Percentiles rank a stretch among this genome's conserved stretches.
These are phyloP conservation scores for Rotaria socialis DNA, from an alignment of 2,888 invertebrate species.

Conservation along the genomic window DNA sequence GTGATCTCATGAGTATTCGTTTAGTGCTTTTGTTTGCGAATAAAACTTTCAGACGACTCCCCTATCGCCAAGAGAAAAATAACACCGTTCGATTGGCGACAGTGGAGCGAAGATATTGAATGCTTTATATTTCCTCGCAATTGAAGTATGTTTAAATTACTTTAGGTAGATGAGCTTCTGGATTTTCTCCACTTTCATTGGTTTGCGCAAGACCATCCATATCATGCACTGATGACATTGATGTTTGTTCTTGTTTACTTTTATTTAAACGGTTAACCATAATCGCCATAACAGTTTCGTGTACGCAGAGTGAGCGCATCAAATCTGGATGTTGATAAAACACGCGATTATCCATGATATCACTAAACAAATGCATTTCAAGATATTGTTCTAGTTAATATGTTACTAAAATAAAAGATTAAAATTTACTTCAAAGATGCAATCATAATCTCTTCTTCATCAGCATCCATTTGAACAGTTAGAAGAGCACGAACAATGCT, in stretches of 20 bases:
- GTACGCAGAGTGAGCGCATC: conserved; percentile 87
- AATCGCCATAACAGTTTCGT: conserved; percentile 99
- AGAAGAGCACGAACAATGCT: conserved; percentile 89
- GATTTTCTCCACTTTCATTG: conserved; percentile 36
- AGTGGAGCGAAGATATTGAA: no score
- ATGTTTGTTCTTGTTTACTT: conserved; percentile 43
- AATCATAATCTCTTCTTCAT: conserved; percentile 93
- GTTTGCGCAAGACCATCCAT: conserved; percentile 47
- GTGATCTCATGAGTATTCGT: no score
- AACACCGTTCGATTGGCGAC: no score
- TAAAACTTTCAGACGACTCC: no score
- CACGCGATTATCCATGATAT: conserved; percentile 94
- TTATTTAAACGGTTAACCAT: conserved; percentile 89
- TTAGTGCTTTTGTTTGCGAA: no score
- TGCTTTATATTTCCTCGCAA: no score
- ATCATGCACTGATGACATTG: conserved; percentile 36
- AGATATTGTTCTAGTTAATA: neutral
- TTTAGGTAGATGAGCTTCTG: neutral
- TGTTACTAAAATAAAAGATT: neutral
- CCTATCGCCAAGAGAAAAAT: no score
- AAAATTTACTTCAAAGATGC: conserved; percentile 37
- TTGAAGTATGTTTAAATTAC: neutral
- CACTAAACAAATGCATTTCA: conserved; percentile 58
- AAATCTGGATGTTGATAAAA: conserved; percentile 99
- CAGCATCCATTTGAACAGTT: conserved; percentile 96